Base-by-base conservation (phyloP, 2,888 invertebrate species). In the Thymelicus sylvestris region DNA sequence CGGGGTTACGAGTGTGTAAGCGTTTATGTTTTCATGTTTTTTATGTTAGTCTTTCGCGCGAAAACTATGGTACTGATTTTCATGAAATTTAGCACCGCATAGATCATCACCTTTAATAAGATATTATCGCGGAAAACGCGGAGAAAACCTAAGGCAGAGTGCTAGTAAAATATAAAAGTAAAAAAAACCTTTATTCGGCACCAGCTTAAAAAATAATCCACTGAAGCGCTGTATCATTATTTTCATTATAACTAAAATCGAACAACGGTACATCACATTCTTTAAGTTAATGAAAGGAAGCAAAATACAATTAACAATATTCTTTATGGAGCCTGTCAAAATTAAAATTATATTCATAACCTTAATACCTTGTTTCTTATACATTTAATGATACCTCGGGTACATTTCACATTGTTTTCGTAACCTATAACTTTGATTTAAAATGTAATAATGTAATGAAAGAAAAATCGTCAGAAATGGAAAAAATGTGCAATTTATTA, bases 401-500 rank as follows among this genome's bases (percentile, higher is more conserved):
- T 10, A 31, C 31, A 8, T 47, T 44, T 50, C 59, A 65, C 70
- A 60, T 52, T 70, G 48, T 57, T 65, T 59, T 64, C 69, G 64
- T 60, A 65, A 69, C 48, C 47, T 69, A 50, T 59, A 48, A 65
- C 63, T 48, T 57, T 64, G 48, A 55, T 38, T 64, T 57, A 55
- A 67, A 67, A 70, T 60, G 38, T 59, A 60, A 70, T 70, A 48
- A 64, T 41, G 65, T 60, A 70, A 60, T 70, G 59, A 70, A 63
- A 63, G 12, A 62, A 64, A 47, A 31, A 60, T 55, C 19, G 31
- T 60, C 64, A 50, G 60, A 50, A 41, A 19, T 19, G 19, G n/a
- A 52, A 65, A 48, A 65, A 65, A 70, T 59, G 31, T 66, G n/a
- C n/a, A 69, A 64, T 69, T 64, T 59, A 70, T 65, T 65, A 68